phyloP scores from a whole-genome alignment of 2,113 vertebrate genomes.

The Myotis brandtii region DNA sequence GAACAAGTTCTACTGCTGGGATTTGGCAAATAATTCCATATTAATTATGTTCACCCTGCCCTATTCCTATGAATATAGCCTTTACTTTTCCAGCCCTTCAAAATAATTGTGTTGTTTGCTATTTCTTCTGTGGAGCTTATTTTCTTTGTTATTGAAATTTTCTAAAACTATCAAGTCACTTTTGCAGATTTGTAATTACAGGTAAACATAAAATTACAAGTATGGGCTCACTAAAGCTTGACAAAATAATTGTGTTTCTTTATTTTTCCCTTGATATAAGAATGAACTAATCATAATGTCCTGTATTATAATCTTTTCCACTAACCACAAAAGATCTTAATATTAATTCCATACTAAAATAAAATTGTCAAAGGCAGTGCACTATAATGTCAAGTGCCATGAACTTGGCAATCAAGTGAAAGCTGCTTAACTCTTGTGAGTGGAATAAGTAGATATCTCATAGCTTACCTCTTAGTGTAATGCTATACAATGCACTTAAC shows the following conservation, averaged over 20 bases:
- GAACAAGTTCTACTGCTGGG: neutral
- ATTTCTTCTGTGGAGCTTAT: neutral
- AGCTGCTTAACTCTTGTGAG: neutral
- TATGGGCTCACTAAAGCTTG: neutral
- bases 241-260: neutral
- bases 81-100: neutral
- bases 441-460: neutral
- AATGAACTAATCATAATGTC: neutral
- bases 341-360: constrained; percentile 17
- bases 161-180: neutral
- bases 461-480: neutral
- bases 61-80: neutral
- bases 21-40: neutral
- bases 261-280: neutral
- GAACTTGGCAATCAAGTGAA: neutral
- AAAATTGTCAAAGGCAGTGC: constrained; percentile 2
- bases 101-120: neutral
- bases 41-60: neutral
- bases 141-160: neutral
- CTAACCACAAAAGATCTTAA: neutral
- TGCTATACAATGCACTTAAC: neutral
- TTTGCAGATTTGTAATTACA: neutral
- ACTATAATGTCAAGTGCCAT: neutral
- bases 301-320: constrained; percentile 19
- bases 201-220: neutral